phyloP scores from a whole-genome alignment of 2,888 invertebrate species.

The Selenia dentaria region DNA sequence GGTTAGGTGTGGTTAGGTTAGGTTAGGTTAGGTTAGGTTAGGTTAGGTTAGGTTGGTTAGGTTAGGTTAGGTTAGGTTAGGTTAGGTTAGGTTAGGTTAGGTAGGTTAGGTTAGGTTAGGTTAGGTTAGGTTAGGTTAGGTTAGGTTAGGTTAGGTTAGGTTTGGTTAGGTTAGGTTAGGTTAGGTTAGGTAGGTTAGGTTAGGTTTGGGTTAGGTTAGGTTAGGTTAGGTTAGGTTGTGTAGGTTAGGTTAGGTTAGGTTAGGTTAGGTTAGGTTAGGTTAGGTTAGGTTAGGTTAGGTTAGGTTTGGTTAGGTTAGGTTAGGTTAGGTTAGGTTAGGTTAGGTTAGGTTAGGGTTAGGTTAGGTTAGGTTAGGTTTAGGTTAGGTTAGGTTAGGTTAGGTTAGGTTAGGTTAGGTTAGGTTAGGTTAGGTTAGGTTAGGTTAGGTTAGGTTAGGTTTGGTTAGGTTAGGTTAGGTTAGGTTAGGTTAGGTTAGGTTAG shows the following conservation, averaged over 20 bases:
- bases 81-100: too few relatives aligned
- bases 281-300: constrained; percentile 22
- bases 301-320: constrained; percentile 25
- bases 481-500: too few relatives aligned
- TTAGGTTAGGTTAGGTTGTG: constrained; percentile 16
- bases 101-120: constrained; percentile 14
- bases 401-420: constrained; percentile 35
- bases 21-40: constrained; percentile 32
- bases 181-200: too few relatives aligned
- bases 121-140: constrained; percentile 18
- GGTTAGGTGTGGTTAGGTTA: constrained; percentile 29
- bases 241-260: constrained; percentile 19
- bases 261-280: constrained; percentile 16
- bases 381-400: too few relatives aligned
- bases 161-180: constrained; percentile 15
- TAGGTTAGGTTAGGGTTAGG: too few relatives aligned
- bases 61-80: constrained; percentile 30
- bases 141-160: constrained; percentile 17
- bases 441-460: constrained; percentile 31
- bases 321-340: constrained; percentile 18
- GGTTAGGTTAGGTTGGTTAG: too few relatives aligned
- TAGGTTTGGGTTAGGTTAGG: constrained; percentile 16
- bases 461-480: constrained; percentile 31
- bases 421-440: constrained; percentile 31
- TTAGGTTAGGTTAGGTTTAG: too few relatives aligned